phyloP scores from a whole-genome alignment of 2,113 vertebrate genomes.

The Ursus arctos region DNA sequence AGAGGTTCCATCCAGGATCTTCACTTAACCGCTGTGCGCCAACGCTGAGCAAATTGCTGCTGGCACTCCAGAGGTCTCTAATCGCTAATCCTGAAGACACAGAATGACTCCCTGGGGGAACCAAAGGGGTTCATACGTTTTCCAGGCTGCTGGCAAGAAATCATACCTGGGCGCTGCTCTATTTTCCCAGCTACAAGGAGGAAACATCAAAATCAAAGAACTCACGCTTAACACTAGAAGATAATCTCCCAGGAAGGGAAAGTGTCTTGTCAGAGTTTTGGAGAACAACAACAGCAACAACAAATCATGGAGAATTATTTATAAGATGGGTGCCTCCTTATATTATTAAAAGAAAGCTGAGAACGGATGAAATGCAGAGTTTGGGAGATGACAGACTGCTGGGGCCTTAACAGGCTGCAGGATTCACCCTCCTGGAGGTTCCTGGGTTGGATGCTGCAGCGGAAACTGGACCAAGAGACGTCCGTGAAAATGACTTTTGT shows the following conservation, averaged over 20 bases:
- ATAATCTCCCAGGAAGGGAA: not conserved
- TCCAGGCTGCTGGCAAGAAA: not conserved
- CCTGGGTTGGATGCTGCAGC: not conserved
- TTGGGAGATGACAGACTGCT: not conserved
- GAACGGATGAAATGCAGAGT: not conserved
- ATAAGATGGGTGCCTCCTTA: not conserved
- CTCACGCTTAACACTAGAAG: not conserved
- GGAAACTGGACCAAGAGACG: not conserved
- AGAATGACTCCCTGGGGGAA: not conserved
- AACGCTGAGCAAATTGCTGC: not conserved
- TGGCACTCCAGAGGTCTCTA: not conserved
- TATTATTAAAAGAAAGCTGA: slow-evolving; percentile 21
- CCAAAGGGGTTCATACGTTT: not conserved
- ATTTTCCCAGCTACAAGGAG: not conserved
- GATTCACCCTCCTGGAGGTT: not conserved
- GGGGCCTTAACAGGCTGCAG: not conserved
- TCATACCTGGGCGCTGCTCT: not conserved
- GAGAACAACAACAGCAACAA: not conserved
- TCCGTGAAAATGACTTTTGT: not conserved
- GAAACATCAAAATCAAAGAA: not conserved
- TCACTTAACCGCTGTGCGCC: not conserved
- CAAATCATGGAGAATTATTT: not conserved
- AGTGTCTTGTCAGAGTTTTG: not conserved
- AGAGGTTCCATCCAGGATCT: not conserved
- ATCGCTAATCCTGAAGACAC: not conserved